Evolutionary conservation across 2,888 invertebrate genomes (phyloP), one percentile per base, ranked within the genome.

Genomic region (Athrips mouffetella): DNA sequence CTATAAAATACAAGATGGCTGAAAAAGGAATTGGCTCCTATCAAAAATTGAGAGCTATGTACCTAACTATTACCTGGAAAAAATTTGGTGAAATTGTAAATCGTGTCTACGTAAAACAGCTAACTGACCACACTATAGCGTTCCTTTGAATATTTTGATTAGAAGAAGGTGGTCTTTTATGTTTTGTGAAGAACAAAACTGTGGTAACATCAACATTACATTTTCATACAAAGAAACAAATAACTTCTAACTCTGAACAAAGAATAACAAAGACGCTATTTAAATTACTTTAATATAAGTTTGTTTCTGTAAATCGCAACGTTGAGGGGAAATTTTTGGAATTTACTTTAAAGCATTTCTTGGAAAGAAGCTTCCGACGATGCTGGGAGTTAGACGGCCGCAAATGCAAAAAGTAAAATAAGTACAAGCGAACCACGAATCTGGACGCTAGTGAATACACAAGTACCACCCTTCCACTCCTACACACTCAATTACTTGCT

Each of bases 331-430:
- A 76, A 82, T 80, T 80, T 82, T 81, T 63, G 81, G 82, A 82
- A 87, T 86, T 76, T 73, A 73, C 74, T 79, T 75, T 76, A 77
- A 78, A 80, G 73, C 74, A 78, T 81, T 82, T 80, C 78, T 77
- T 71, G 71, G 64, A 68, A 73, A 78, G 74, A 70, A 72, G 76
- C 75, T 78, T 78, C 79, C 76, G 73, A 76, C 76, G 69, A 72
- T 67, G 69, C 66, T 54, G 58, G 64, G 70, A 77, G 73, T 76
- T 75, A 72, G 71, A 73, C 78, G 69, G 63, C 62, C 61, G 63
- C 62, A 62, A 65, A 70, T 70, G 67, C 60, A 67, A 66, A 59
- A 67, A 66, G 63, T 61, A 62, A 63, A 68, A 56, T 65, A 60
- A 66, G 59, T 58, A 55, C 51, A 62, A 65, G 63, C 59, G 67